These are phyloP conservation scores for Eurystomus gularis DNA, from an alignment of 2,113 vertebrate species.

Conservation along the genomic window DNA sequence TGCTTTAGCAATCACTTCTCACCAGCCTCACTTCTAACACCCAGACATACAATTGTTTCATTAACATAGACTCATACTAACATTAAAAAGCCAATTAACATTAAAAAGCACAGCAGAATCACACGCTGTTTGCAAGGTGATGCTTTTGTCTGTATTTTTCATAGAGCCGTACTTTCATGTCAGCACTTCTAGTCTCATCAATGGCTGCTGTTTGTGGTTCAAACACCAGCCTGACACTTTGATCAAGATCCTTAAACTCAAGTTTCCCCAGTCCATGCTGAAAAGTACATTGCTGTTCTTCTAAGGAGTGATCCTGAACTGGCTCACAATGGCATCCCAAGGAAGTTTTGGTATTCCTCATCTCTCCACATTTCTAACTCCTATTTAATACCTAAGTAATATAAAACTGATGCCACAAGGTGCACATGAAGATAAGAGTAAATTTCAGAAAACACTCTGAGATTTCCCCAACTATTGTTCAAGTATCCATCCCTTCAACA, in stretches of 20 bases:
- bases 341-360: background rate
- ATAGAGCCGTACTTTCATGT: background rate
- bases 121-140: background rate
- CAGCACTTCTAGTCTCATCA: background rate
- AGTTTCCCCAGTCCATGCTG: background rate
- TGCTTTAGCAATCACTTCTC: background rate
- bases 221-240: fast-evolving
- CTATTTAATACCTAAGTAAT: background rate
- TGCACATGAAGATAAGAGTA: fast-evolving
- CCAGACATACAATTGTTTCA: background rate
- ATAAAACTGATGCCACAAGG: background rate
- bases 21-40: background rate
- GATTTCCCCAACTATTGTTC: background rate
- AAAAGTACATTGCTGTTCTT: background rate
- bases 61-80: background rate
- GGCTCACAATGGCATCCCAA: background rate
- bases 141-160: background rate
- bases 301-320: background rate
- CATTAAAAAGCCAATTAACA: background rate
- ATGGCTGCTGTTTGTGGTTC: background rate
- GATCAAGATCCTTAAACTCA: background rate
- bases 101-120: background rate
- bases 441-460: background rate
- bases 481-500: background rate
- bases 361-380: background rate